These are phyloP conservation scores for Ispidina picta DNA, from an alignment of 2,797 vertebrate species.

Conservation along the genomic window DNA sequence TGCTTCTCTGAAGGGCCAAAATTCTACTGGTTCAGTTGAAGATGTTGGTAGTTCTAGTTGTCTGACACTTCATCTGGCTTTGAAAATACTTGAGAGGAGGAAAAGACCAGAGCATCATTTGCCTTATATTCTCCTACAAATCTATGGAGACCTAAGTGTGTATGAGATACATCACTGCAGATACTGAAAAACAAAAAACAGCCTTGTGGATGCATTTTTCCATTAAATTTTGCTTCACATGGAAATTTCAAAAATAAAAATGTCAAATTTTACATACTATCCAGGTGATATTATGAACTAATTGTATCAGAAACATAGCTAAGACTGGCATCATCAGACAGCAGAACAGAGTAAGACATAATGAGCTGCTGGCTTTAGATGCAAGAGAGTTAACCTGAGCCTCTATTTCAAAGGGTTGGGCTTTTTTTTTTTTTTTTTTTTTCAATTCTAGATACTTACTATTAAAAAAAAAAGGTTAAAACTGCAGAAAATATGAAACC, in stretches of 20 bases:
- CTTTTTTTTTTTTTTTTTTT: not conserved
- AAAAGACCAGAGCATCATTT: not conserved
- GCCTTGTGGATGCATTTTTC: not conserved
- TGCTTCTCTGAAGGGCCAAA: not conserved
- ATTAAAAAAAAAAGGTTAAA: not conserved
- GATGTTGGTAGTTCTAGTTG: not conserved
- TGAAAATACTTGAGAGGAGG: not conserved
- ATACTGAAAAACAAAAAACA: not conserved
- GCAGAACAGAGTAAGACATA: not conserved
- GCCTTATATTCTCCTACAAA: not conserved
- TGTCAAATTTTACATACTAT: not conserved
- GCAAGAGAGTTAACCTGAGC: not conserved
- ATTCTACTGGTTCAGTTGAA: not conserved
- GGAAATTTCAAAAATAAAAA: not conserved
- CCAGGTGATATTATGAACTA: not conserved
- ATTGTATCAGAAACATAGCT: not conserved
- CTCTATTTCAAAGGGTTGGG: not conserved
- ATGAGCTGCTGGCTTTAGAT: not conserved
- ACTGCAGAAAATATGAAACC: slow-evolving; percentile 12
- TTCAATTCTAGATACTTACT: not conserved
- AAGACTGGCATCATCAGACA: not conserved
- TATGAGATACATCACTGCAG: not conserved
- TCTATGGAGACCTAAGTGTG: not conserved
- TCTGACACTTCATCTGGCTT: not conserved
- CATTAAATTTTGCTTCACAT: not conserved